Evolutionary conservation across 1,140 invertebrate genomes (phyloP).

Genomic region (Propsilocerus akamusi): DNA sequence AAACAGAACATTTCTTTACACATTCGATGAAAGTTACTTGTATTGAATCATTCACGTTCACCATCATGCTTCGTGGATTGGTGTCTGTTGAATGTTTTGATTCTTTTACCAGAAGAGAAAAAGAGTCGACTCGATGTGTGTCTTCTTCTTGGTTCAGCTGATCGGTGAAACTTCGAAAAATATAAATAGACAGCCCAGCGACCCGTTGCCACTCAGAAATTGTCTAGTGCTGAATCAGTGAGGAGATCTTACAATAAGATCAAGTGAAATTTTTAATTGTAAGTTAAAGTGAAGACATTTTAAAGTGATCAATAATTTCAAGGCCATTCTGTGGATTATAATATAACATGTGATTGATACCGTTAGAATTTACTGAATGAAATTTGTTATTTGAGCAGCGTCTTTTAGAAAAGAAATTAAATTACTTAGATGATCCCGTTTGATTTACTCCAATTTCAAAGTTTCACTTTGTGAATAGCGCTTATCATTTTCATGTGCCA

Average conservation of each 20-base stretch:
- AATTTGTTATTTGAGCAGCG: no score
- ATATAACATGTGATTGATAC: no score
- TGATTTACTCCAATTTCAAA: no score
- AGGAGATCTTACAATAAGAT: no score
- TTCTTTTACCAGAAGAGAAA: not conserved
- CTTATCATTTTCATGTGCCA: not conserved
- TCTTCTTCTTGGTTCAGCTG: not conserved
- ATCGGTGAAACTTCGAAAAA: not conserved
- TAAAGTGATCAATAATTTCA: no score
- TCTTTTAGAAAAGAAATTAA: no score
- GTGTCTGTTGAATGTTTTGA: no score
- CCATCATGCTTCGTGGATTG: not conserved
- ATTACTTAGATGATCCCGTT: no score
- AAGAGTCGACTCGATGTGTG: not conserved
- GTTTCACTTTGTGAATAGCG: no score
- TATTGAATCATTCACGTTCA: not conserved
- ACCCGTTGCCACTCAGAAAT: not conserved
- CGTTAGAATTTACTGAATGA: no score
- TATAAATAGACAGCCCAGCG: not conserved
- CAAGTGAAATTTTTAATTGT: not conserved
- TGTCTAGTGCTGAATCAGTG: not conserved
- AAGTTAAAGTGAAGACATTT: not conserved
- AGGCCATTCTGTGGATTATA: no score
- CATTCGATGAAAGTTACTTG: not conserved
- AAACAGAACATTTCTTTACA: no score